Conservation (phyloP, 2,888 invertebrate genomes). For the Drosophila anceps region DNA sequence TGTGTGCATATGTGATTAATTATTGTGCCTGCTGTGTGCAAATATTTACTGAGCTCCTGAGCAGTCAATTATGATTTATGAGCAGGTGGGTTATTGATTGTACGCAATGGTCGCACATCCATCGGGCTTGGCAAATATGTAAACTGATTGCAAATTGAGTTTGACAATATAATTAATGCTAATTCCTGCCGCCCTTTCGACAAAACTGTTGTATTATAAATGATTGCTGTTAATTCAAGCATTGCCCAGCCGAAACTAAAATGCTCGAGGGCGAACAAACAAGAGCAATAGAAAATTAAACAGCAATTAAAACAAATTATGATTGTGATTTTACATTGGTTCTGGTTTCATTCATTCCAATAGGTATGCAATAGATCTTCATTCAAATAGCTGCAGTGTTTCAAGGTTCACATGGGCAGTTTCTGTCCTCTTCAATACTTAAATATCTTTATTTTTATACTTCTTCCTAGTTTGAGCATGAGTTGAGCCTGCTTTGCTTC, state of each 20-base stretch:
- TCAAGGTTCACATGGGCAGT: too few species aligned
- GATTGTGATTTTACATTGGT: not conserved
- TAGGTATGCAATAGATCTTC: too few species aligned
- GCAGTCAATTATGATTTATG: slow-evolving; percentile 69
- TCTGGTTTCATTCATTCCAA: too few species aligned
- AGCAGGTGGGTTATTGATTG: slow-evolving; percentile 36
- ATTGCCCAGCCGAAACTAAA: not conserved
- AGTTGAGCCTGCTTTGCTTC: too few species aligned
- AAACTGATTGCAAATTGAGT: slow-evolving; percentile 47
- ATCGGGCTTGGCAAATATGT: slow-evolving; percentile 33
- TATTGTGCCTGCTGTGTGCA: slow-evolving; percentile 32
- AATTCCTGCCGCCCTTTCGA: slow-evolving; percentile 27
- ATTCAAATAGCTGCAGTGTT: too few species aligned
- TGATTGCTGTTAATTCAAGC: slow-evolving; percentile 7
- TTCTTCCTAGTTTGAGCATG: too few species aligned
- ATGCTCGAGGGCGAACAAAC: not conserved
- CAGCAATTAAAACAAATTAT: not conserved
- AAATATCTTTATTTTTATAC: too few species aligned
- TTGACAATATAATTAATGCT: slow-evolving; percentile 61
- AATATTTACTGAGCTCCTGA: slow-evolving; percentile 54
- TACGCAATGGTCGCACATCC: slow-evolving; percentile 21
- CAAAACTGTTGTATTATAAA: slow-evolving; percentile 28
- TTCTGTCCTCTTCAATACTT: too few species aligned
- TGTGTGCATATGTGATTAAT: slow-evolving; percentile 54
- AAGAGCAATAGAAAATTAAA: not conserved